Evolutionary conservation across 2,113 vertebrate genomes (phyloP).

Genomic region (Sphyrna mokarran): DNA sequence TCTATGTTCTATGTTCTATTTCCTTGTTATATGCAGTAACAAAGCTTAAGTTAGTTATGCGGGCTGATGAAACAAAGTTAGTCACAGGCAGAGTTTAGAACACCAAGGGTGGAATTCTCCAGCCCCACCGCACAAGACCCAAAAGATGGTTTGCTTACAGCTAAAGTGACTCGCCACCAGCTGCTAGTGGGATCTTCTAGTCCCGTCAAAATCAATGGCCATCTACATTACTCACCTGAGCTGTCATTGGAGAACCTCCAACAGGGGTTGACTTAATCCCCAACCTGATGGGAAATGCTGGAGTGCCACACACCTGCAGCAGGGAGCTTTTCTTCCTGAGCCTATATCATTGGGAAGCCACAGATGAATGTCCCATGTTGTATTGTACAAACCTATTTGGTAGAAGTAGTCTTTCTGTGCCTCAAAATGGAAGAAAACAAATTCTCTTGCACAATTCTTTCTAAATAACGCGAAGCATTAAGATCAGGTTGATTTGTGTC

Average conservation of each 20-base stretch:
- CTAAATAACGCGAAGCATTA: background rate
- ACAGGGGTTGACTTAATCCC: no score
- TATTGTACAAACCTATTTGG: background rate
- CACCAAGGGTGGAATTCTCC: background rate
- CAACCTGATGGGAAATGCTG: no score
- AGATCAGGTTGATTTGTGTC: background rate
- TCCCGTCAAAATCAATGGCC: no score
- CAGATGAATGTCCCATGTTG: background rate
- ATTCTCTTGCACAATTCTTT: background rate
- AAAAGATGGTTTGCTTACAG: no score
- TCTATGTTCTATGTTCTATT: no score
- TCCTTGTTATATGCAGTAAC: background rate
- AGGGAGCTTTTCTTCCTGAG: no score
- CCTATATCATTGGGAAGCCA: background rate
- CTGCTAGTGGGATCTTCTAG: no score
- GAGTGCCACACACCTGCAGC: background rate
- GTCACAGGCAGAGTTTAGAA: background rate
- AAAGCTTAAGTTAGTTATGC: background rate
- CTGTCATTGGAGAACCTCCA: no score
- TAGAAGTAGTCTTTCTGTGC: background rate
- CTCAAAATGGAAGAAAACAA: background rate
- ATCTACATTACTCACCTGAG: no score
- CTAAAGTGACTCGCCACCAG: no score
- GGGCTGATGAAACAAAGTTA: background rate
- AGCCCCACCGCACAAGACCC: no score